Base-by-base conservation (phyloP, 2,888 invertebrate genomes). In the Lomographa bimaculata region DNA sequence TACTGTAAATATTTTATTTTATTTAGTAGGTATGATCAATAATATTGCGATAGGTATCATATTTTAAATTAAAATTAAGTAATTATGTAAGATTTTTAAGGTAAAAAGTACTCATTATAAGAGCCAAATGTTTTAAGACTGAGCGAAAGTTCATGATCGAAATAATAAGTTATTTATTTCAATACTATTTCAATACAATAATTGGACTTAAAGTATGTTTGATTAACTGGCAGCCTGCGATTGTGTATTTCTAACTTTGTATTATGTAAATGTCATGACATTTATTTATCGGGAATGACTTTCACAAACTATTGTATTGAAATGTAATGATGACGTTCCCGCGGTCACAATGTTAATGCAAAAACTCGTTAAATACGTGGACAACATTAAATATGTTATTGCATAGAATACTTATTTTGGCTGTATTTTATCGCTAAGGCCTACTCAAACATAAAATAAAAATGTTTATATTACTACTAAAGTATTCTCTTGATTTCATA, bases 121-220 rank as follows among this genome's bases (percentile, higher is more conserved):
- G 82, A 83, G 86, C 86, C 87, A 86, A 87, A 87, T 81, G 78
- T 79, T 79, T 79, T 70, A 86, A 89, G 89, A 89, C 89, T 89
- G 89, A 87, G 75, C 77, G 82, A 71, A 67, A 71, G 72, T 77
- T 76, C 75, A 70, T 60, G 59, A 64, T 69, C 68, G 64, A 64
- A 62, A 67, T 26, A 12, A 11, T 12, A 8, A 14, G 11, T 24
- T 29, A 16, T 16, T 16, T 41, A 25, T 35, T 34, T 41, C 29
- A 34, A 35, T 18, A 29, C 41, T 41, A 20, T 30, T 34, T 35
- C 29, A 34, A 29, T 23, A 25, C 41, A 17, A 9, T 28, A 29
- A 7, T 37, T 10, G 6, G 23, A 14, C 4, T 3, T 14, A 14
- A 3, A 14, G 14, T 4, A 14, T 14, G 14, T 14, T 3, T 4